Base-by-base conservation (phyloP, 2,888 invertebrate species). In the Leptinotarsa rubiginosa region DNA sequence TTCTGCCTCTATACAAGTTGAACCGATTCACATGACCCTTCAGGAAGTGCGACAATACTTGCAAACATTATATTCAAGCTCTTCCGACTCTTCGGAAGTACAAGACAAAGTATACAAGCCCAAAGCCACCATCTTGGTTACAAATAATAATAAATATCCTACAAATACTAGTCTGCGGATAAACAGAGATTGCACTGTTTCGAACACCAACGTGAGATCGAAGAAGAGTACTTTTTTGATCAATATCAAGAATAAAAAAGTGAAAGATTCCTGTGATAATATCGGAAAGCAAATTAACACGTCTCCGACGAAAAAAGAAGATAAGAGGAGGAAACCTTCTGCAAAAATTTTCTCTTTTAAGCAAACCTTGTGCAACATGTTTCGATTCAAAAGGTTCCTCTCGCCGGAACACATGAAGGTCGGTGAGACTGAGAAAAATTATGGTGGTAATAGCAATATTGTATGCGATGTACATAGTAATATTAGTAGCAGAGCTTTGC, bases 281-380 rank as follows among this genome's bases (percentile, higher is more conserved):
- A 82, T 85, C 67, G 82, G 82, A 81, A 90, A 91, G 79, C 91
- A 91, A 81, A 90, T 89, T 71, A 81, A 80, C 73, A 79, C 81
- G 68, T 79, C 82, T 2, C 80, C 79, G 16, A 82, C 76, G 7
- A 87, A 86, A 72, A 86, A 86, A 15, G 88, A 89, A 10, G 87
- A 86, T 7, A 89, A 89, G 75, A 86, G 89, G 77, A 94, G 94
- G 85, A 93, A 94, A 87, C 91, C 93, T 16, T 91, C 90, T 10
- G 89, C 90, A 71, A 88, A 89, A 79, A 91, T 94, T 81, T 92
- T 95, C 85, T 93, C 95, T 4, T 90, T 96, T 75, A 96, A 95
- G 87, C 95, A 95, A 86, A 95, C 95, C 66, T 91, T 96, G 84
- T 96, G 95, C 87, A 95, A 94, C 88, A 92, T 96, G 87, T 96